Conservation (phyloP, 2,113 vertebrate genomes). For the Motacilla alba region DNA sequence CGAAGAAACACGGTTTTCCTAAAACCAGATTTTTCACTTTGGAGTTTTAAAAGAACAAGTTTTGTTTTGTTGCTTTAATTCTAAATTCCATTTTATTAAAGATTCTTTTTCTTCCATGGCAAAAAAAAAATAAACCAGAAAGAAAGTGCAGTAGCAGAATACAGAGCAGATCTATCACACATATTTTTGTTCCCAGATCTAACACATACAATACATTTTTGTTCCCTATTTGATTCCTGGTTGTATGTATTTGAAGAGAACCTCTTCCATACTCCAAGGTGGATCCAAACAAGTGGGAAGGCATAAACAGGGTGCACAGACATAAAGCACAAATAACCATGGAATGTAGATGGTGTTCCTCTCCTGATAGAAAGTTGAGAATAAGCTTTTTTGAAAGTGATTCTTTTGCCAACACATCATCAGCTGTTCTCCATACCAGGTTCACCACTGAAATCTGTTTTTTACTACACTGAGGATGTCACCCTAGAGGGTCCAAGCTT, state of each 20-base stretch:
- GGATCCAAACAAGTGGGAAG: not conserved
- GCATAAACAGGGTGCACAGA: not conserved
- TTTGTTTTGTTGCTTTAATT: conserved; percentile 31
- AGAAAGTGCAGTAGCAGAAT: not conserved
- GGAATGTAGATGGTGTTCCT: not conserved
- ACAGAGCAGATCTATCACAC: not conserved
- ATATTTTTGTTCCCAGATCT: not conserved
- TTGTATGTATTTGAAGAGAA: not conserved
- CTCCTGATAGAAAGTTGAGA: not conserved
- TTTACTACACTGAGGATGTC: not conserved
- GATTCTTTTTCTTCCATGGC: not conserved
- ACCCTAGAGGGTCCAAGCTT: not conserved
- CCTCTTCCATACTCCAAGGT: not conserved
- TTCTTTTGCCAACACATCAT: not conserved
- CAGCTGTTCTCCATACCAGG: not conserved
- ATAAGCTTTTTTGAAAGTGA: not conserved
- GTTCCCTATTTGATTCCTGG: not conserved
- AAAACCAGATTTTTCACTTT: not conserved
- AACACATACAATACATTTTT: not conserved
- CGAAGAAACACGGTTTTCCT: not conserved
- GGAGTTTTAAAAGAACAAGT: not conserved
- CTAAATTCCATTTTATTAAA: not conserved
- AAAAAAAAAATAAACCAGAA: conserved; percentile 1
- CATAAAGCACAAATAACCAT: not conserved
- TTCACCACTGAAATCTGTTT: not conserved